Conservation (phyloP, 2,888 invertebrate species). For the Drosophila suboccidentalis region DNA sequence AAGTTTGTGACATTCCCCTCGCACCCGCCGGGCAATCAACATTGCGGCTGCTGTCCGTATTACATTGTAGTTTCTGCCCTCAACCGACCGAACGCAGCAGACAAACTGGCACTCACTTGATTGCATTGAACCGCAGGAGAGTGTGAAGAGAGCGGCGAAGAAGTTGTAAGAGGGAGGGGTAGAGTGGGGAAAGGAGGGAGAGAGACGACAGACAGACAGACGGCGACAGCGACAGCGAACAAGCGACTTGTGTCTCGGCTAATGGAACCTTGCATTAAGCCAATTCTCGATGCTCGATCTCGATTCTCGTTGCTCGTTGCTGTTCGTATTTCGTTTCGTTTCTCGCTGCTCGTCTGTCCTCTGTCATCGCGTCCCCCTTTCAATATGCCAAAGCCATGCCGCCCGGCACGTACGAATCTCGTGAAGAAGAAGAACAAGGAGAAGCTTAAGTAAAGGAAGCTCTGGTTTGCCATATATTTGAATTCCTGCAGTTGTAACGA, state of each 20-base stretch:
- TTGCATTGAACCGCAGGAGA: conserved; percentile 61
- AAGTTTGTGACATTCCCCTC: conserved; percentile 40
- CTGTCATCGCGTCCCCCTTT: conserved; percentile 1
- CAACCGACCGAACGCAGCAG: conserved; percentile 69
- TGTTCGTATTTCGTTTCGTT: neutral
- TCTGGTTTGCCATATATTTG: conserved; percentile 35
- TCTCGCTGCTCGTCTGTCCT: neutral
- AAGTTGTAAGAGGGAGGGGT: conserved; percentile 2
- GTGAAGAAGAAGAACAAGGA: conserved; percentile 1
- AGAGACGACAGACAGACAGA: conserved; percentile 2
- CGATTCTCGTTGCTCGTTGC: neutral
- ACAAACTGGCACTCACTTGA: conserved; percentile 80
- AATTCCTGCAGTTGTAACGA: conserved; percentile 28
- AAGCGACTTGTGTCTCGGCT: conserved; percentile 51
- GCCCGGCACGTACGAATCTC: conserved; percentile 48
- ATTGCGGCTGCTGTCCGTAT: conserved; percentile 29
- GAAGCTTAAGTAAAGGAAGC: conserved; percentile 1
- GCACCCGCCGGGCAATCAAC: conserved; percentile 47
- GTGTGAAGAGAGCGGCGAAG: neutral
- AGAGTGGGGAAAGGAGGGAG: neutral
- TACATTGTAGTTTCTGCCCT: conserved; percentile 57
- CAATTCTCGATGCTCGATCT: conserved; percentile 5
- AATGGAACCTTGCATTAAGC: conserved; percentile 69
- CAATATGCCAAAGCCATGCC: conserved; percentile 38
- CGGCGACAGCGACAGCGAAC: conserved; percentile 14